Base-by-base conservation (phyloP, 2,888 invertebrate genomes). In the Drosophila anomalata region DNA sequence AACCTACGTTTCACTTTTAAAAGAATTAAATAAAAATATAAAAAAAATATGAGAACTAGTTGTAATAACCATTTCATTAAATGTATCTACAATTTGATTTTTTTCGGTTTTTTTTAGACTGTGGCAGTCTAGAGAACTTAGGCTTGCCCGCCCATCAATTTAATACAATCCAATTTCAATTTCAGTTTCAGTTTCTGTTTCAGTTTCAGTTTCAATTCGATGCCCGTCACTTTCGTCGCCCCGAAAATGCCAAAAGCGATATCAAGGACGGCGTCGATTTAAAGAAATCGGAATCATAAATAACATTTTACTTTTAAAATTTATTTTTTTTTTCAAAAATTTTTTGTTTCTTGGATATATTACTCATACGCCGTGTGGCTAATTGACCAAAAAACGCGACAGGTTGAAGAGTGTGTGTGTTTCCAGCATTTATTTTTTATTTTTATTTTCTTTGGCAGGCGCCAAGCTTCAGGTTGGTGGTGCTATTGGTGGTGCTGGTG, bases 281-380 rank as follows among this genome's bases (percentile, higher is more conserved):
- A 57, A 70, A 63, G 65, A 82, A 79, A 68, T 79, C 71, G 53
- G 44, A 75, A 87, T 83, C 78, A 88, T 85, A 87, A 85, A 87
- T 86, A 83, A 86, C 85, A 78, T 72, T 81, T 87, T 81, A 80
- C 76, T 71, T 78, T 81, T 73, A 51, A 52, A 12, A 5, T 11
- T 17, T 11, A 17, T 41, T 17, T 8, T 42, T 7, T 20, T 58
- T 42, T 56, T 17, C 17, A 1, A 17, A 1, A 17, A 22, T 22
- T 22, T 66, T 55, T 31, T 51, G 59, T 61, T 50, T 59, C 47
- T 29, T 50, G 62, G 53, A 73, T 51, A 68, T 63, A 77, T 78
- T 76, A 81, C 66, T 81, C 80, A 80, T 87, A 84, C 66, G 84
- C 78, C 55, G 73, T 78, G 71, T 80, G 66, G 80, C 84, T 80